Evolutionary conservation across 2,113 vertebrate species (phyloP), one percentile per base, ranked within the genome.

Genomic region (Dipodomys spectabilis): DNA sequence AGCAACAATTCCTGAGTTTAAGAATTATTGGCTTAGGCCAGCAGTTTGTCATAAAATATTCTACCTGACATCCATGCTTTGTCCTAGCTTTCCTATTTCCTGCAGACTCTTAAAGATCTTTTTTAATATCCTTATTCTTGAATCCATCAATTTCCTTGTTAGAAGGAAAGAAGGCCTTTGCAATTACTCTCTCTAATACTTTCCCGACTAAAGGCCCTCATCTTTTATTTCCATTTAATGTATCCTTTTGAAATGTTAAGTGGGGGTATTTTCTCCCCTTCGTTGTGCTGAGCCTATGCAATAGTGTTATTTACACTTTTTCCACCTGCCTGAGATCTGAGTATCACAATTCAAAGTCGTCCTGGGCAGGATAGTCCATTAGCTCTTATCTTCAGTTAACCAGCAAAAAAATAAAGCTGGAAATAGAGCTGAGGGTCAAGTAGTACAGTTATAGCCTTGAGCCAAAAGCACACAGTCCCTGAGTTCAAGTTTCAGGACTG

Each of bases 121-220:
- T 49, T 96, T 95, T 97, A 97, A 97, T 96, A 97, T 96, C 97
- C 96, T 97, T 97, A 95, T 95, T 96, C 95, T 95, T 92, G 96
- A 96, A 97, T 96, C 95, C 94, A 97, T 97, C 97, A 97, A 97
- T 97, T 97, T 97, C 94, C 82, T 7, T 90, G 79, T 95, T 95
- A 96, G 88, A 93, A 91, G 85, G 89, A 77, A 75, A 93, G 94
- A 91, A 95, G 83, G 82, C 75, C 90, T 94, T 95, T 95, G 85
- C 94, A 97, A 97, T 97, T 96, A 96, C 62, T 95, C 93, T 96
- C 45, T 93, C 96, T 95, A 96, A 96, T 95, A 80, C 95, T 95
- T 92, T 92, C 72, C 93, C 92, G 96, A 88, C 85, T 87, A 80
- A 96, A 95, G 90, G 30, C 88, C 32, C 35, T 95, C 85, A 94